These are phyloP conservation scores for Chloropsis cyanopogon DNA, from an alignment of 2,113 vertebrate genomes.

Conservation along the genomic window DNA sequence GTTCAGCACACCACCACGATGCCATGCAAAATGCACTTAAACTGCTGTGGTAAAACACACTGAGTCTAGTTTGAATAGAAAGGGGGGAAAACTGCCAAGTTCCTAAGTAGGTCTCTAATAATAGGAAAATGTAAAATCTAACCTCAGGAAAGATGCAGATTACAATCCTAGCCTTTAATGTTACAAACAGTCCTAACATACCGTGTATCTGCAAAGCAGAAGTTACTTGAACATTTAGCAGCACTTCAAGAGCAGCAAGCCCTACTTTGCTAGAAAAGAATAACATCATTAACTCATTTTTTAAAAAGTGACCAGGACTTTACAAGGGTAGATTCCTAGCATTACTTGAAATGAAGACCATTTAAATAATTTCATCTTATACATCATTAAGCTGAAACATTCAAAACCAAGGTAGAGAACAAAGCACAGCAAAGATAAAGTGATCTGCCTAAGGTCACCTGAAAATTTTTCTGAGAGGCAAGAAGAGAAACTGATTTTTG, in stretches of 20 bases:
- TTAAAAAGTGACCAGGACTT: neutral
- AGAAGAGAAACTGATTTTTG: neutral
- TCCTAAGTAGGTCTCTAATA: neutral
- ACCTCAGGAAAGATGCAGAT: neutral
- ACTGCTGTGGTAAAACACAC: neutral
- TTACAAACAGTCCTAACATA: neutral
- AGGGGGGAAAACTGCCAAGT: neutral
- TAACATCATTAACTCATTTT: neutral
- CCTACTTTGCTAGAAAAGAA: neutral
- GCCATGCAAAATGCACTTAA: neutral
- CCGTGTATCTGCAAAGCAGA: neutral
- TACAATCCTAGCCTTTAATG: neutral
- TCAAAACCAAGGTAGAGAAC: neutral
- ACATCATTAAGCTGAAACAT: neutral
- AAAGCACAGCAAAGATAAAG: neutral
- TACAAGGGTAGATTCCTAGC: neutral
- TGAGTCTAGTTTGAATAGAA: neutral
- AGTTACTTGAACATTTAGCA: neutral
- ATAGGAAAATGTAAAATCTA: neutral
- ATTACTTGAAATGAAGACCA: neutral
- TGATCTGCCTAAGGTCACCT: neutral
- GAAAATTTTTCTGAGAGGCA: neutral
- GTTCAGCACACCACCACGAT: neutral
- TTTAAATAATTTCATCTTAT: neutral
- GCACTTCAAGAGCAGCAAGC: neutral